Percentiles rank a stretch among this genome's conserved stretches.
Conservation (phyloP, 2,888 invertebrate genomes). For the Acanthosoma haemorrhoidale region DNA sequence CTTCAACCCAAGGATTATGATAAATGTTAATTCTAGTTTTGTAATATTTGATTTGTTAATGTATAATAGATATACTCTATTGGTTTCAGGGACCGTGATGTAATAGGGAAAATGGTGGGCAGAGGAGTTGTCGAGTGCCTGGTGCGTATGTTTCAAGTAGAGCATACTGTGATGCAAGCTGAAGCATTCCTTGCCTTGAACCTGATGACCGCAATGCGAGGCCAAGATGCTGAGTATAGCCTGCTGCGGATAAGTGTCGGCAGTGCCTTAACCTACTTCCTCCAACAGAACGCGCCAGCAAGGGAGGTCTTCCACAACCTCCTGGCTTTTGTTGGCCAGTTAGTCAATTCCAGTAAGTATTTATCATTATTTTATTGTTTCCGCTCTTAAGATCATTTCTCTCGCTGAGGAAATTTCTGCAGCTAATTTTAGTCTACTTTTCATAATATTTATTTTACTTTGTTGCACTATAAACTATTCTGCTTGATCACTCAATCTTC, state of each 20-base stretch:
- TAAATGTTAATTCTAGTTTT: too few species aligned
- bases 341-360: constrained; percentile 41
- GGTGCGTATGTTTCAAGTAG: constrained; percentile 75
- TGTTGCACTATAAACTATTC: too few species aligned
- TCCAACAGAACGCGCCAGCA: constrained; percentile 33
- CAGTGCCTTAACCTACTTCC: constrained; percentile 36
- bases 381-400: too few species aligned
- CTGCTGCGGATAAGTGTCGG: constrained; percentile 51
- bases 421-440: too few species aligned
- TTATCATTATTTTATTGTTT: neutral
- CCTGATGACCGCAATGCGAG: constrained; percentile 51
- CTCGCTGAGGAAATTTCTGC: too few species aligned
- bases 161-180: constrained; percentile 82
- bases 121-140: constrained; percentile 65
- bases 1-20: too few species aligned
- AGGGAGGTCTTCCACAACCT: constrained; percentile 42
- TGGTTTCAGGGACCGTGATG: constrained; percentile 47
- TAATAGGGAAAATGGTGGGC: constrained; percentile 49
- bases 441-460: too few species aligned
- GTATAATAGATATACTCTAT: too few species aligned
- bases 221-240: constrained; percentile 42
- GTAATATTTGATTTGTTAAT: too few species aligned
- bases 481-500: too few species aligned
- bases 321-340: constrained; percentile 41
- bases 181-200: constrained; percentile 71